Evolutionary conservation across 2,888 invertebrate genomes (phyloP), one percentile per base, ranked within the genome.

Genomic region (Pyrocoelia pectoralis): DNA sequence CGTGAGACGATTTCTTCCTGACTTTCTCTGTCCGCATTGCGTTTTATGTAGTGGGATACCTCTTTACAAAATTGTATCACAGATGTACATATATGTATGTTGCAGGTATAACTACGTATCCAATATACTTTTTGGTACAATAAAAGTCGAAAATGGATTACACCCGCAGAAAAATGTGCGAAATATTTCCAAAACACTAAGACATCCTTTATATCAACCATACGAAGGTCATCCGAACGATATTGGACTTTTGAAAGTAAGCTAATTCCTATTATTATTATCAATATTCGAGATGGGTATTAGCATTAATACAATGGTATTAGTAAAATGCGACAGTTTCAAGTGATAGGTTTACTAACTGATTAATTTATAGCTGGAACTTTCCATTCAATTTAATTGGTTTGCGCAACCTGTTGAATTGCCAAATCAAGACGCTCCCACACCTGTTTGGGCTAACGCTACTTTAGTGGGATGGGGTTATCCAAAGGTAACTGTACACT

Each of bases 401-500:
- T 52, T 51, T 28, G 61, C 48, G 43, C 65, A 60, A 59, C 66
- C 65, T 19, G 57, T 65, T 13, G 17, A 52, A 19, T 52, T 72
- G 18, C 62, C 70, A 10, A 54, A 8, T 46, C n/a, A 8, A 12
- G 12, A 17, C 13, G 8, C 41, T 8, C 8, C 15, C 12, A 46
- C 46, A 13, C 58, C 61, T 2, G 62, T 72, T 73, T 29, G 67
- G 66, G 15, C 65, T 68, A n/a, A 80, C 73, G 8, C 62, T 70
- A 0, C 68, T 82, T 1, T n/a, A n/a, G 70, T 78, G n/a, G 82
- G 82, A 12, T 82, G 82, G 82, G 82, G 81, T 0, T 56, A 77
- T 1, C 60, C 54, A 15, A 43, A 43, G 15, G 13, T 12, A 40
- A 43, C 12, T 24, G 24, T 24, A 24, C 24, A 24, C 24, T 24